Percentiles rank a stretch among this genome's conserved stretches.
Evolutionary conservation across 2,113 vertebrate species (phyloP).

Genomic region (Heloderma charlesbogerti): DNA sequence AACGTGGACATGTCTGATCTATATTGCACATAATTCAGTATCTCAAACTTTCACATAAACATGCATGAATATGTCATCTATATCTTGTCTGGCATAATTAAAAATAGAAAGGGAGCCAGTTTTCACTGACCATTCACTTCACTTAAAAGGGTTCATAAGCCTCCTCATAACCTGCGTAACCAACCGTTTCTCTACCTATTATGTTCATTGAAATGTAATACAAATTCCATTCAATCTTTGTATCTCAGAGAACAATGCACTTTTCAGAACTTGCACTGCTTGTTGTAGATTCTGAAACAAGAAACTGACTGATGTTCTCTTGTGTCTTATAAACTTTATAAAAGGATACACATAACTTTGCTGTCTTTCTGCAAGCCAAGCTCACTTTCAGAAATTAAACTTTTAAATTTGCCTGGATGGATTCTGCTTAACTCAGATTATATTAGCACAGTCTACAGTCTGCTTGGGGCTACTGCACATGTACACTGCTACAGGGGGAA

Average conservation of each 20-base stretch:
- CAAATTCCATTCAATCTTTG: constrained; percentile 6
- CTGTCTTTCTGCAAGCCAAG: background rate
- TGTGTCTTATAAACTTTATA: background rate
- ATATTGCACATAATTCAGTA: background rate
- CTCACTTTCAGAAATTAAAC: background rate
- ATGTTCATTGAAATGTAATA: background rate
- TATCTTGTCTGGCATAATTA: background rate
- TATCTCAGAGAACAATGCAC: background rate
- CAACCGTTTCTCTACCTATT: constrained; percentile 1
- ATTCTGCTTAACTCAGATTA: background rate
- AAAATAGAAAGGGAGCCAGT: background rate
- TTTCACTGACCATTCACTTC: constrained; percentile 3
- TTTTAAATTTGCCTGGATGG: background rate
- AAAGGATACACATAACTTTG: background rate
- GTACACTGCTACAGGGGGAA: background rate
- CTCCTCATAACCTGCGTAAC: background rate
- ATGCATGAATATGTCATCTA: background rate
- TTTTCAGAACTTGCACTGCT: background rate
- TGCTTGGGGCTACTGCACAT: background rate
- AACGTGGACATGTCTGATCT: background rate
- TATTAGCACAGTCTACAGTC: background rate
- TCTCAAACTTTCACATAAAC: background rate
- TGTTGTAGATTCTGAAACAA: background rate
- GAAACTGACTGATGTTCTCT: background rate
- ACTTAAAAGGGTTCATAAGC: constrained; percentile 3